Evolutionary conservation across 2,797 vertebrate genomes (phyloP), one percentile per base, ranked within the genome.

Genomic region (Anas acuta): DNA sequence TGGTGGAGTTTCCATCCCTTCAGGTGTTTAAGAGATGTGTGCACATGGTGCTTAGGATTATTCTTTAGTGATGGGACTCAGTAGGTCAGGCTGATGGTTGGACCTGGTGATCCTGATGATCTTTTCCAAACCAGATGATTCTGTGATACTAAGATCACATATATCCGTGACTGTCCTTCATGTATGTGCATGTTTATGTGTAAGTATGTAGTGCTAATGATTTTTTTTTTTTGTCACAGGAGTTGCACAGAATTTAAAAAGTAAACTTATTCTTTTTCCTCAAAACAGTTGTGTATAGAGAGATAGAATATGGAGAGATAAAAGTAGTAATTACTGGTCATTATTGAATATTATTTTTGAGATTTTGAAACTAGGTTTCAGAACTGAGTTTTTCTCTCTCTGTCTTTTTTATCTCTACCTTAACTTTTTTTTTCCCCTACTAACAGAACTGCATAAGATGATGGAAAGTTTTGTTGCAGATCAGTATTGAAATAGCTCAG

Each of bases 241-340:
- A 76, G 49, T 95, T 91, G 37, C 30, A n/a, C 84, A 49, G 64
- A 64, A 37, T 76, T 92, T 91, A 75, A 73, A 71, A 86, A 94
- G 54, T 90, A 53, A 83, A 96, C 75, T 61, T 74, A 57, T 16
- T 73, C 25, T 53, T 54, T 65, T 22, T 18, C 18, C 41, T 79
- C 13, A 25, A 76, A 15, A 62, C 4, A 47, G 30, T 6, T 65
- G 3, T 47, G 13, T 43, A 25, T n/a, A 67, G 9, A 65, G 16
- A 64, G 14, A 9, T 17, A 71, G 33, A 75, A 51, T 53, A 35
- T 26, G 15, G 16, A 80, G 14, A 61, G 32, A 43, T 65, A 3
- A 49, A 76, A 92, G 32, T 28, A 21, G 13, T 65, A 41, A 33
- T 57, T 56, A 39, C 13, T 64, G 70, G 18, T 49, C 15, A 28